Percentiles rank a stretch among this genome's conserved stretches.
Conservation (phyloP, 2,888 invertebrate genomes). For the Temnothorax rugatulus region DNA sequence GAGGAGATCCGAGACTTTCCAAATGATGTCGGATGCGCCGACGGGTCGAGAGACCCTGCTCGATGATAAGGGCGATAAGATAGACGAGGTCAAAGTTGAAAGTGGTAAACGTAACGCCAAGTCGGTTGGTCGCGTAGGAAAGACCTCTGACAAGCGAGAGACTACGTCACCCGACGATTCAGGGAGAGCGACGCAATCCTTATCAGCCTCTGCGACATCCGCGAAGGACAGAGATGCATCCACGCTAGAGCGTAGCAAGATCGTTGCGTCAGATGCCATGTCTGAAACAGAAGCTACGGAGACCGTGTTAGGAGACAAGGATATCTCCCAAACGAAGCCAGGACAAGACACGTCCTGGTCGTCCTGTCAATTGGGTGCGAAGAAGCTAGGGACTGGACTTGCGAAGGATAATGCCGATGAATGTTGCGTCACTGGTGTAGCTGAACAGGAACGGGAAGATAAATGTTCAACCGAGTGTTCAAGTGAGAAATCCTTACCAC, state of each 20-base stretch:
- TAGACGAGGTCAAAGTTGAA: constrained; percentile 32
- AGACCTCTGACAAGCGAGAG: neutral
- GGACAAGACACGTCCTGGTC: neutral
- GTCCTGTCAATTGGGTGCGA: constrained; percentile 60
- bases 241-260: neutral
- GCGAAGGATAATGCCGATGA: neutral
- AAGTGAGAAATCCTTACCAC: neutral
- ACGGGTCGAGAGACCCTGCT: constrained; percentile 10
- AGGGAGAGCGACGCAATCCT: too few relatives aligned
- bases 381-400: constrained; percentile 75
- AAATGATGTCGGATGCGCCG: neutral
- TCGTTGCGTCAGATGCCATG: neutral
- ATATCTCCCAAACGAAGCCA: neutral
- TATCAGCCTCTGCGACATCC: neutral
- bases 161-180: neutral
- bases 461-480: neutral
- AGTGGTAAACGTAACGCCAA: neutral
- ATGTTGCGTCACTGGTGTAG: neutral
- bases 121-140: constrained; percentile 10
- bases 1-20: neutral
- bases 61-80: constrained; percentile 17
- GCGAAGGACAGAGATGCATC: neutral
- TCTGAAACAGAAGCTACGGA: neutral
- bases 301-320: neutral
- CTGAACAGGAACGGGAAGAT: neutral